Evolutionary conservation across 2,888 invertebrate species (phyloP).

Genomic region (Steromphala cineraria): DNA sequence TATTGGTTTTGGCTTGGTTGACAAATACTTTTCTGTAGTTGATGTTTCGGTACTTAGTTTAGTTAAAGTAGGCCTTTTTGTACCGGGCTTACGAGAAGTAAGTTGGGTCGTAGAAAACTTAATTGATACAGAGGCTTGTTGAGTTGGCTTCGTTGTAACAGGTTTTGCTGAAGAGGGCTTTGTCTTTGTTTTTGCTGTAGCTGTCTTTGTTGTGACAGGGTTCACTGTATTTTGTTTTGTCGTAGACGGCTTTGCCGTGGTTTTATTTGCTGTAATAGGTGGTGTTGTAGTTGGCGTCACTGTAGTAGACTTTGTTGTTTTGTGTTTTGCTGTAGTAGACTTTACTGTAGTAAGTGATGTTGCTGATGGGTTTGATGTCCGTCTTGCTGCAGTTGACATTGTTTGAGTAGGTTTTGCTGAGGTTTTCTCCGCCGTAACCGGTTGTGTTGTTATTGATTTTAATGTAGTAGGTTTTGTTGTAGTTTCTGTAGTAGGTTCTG

Average conservation of each 20-base stretch:
- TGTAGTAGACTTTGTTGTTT: not conserved
- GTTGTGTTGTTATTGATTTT: not conserved
- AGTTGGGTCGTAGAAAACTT: too few relatives aligned
- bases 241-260: not conserved
- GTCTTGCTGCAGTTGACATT: not conserved
- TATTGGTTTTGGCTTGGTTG: not conserved
- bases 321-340: too few relatives aligned
- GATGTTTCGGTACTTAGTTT: too few relatives aligned
- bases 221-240: too few relatives aligned
- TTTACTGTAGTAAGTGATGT: not conserved
- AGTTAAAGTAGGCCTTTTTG: too few relatives aligned
- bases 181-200: not conserved
- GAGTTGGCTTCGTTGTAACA: not conserved
- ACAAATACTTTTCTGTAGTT: too few relatives aligned
- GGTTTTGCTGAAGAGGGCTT: not conserved
- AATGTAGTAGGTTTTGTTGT: too few relatives aligned
- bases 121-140: too few relatives aligned
- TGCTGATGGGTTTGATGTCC: too few relatives aligned
- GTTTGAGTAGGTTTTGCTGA: not conserved
- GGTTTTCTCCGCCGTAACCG: not conserved
- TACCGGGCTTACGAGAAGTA: too few relatives aligned
- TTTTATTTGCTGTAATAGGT: not conserved
- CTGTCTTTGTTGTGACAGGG: not conserved
- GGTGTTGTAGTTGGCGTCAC: not conserved
- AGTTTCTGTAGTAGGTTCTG: too few relatives aligned